These are phyloP conservation scores for Meiosimyza platycephala DNA, from an alignment of 2,888 invertebrate genomes.

Conservation along the genomic window DNA sequence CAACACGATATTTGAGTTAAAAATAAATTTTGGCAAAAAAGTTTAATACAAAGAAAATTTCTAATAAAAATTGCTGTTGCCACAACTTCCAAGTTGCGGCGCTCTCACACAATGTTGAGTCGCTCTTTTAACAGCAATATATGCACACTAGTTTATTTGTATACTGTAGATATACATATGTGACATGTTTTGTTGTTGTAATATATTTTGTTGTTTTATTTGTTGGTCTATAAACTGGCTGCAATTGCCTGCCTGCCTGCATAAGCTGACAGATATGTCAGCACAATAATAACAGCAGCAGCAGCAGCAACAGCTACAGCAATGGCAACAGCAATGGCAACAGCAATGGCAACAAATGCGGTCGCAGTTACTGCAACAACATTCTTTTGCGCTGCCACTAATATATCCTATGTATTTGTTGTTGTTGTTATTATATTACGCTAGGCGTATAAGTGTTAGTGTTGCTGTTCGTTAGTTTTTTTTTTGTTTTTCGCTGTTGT, in stretches of 20 bases:
- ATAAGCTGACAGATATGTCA: conserved; percentile 24
- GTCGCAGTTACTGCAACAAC: conserved; percentile 29
- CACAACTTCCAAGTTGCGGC: too few species aligned
- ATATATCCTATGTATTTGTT: background rate
- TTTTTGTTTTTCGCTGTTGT: conserved; percentile 7
- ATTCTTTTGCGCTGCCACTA: conserved; percentile 32
- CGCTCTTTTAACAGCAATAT: too few species aligned
- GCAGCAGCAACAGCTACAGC: conserved; percentile 1
- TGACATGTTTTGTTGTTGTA: conserved; percentile 15
- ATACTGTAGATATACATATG: too few species aligned
- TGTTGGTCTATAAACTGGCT: conserved; percentile 25
- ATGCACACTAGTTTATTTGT: too few species aligned
- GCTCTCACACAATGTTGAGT: too few species aligned
- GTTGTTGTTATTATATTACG: background rate
- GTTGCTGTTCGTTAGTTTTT: conserved; percentile 14
- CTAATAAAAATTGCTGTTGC: too few species aligned
- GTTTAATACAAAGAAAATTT: too few species aligned
- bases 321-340: conserved; percentile 15
- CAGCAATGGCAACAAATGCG: background rate
- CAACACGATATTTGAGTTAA: too few species aligned
- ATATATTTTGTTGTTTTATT: conserved; percentile 7
- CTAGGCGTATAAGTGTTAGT: conserved; percentile 15
- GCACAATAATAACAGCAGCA: conserved; percentile 26
- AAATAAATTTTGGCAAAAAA: too few species aligned
- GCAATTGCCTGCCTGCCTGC: conserved; percentile 3